Percentiles rank a stretch among this genome's conserved stretches.
phyloP scores from a whole-genome alignment of 2,113 vertebrate genomes.

The Hyla sarda region DNA sequence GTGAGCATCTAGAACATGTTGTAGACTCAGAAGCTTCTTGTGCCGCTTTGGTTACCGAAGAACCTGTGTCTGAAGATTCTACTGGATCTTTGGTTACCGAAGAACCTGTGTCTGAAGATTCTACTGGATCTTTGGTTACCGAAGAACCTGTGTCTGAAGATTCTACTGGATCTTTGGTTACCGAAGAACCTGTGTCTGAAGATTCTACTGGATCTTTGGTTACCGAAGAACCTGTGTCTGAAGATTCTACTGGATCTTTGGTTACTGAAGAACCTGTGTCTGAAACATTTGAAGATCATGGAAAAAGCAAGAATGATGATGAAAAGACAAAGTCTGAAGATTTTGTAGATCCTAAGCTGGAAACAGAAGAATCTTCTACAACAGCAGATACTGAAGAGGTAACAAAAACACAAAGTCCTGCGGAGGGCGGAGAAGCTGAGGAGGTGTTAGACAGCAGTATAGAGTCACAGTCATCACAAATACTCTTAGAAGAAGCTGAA shows the following conservation, averaged over 20 bases:
- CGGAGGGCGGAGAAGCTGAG: no score
- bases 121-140: no score
- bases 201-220: background rate
- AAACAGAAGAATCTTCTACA: background rate
- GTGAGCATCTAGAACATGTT: background rate
- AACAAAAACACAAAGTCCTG: no score
- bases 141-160: no score
- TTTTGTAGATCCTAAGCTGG: fast-evolving
- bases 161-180: conserved; percentile 59
- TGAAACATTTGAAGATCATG: no score
- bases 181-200: background rate
- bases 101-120: no score
- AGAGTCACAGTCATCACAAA: conserved; percentile 14
- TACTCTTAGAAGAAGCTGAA: background rate
- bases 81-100: no score
- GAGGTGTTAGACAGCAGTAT: conserved; percentile 11
- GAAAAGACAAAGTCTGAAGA: no score
- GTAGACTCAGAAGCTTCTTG: conserved; percentile 39
- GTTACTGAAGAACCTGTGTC: conserved; percentile 17
- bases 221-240: background rate
- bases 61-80: background rate
- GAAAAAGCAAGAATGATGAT: no score
- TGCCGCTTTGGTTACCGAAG: conserved; percentile 53
- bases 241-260: conserved; percentile 59
- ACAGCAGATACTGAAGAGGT: conserved; percentile 23